These are phyloP conservation scores for Hemitrygon akajei DNA, from an alignment of 2,797 vertebrate genomes.

Conservation along the genomic window DNA sequence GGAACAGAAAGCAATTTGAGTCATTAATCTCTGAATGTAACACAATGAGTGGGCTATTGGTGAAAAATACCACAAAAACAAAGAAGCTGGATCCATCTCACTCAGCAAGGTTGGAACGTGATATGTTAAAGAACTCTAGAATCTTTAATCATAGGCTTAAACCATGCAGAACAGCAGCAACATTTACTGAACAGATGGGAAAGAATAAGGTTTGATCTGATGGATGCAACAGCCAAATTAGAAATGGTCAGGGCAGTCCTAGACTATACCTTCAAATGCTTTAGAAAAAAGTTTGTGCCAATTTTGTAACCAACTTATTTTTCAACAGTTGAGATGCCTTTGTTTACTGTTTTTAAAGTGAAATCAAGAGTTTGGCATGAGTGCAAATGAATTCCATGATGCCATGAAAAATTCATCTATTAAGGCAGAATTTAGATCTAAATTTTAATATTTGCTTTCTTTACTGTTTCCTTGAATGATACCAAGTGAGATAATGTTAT, in stretches of 20 bases:
- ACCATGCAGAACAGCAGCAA: not conserved
- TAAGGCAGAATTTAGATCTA: not conserved
- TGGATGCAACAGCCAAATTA: not conserved
- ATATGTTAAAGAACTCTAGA: not conserved
- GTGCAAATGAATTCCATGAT: not conserved
- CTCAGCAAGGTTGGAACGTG: not conserved
- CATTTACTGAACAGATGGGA: not conserved
- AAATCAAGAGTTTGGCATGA: not conserved
- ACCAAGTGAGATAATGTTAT: not conserved
- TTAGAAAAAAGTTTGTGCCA: not conserved
- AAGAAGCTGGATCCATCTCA: not conserved
- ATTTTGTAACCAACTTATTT: not conserved
- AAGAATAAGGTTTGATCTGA: not conserved
- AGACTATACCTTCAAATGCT: not conserved
- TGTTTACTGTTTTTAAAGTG: not conserved
- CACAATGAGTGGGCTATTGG: not conserved
- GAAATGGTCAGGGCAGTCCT: not conserved
- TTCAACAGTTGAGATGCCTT: not conserved
- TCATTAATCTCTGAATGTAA: not conserved
- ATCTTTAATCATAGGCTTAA: constrained; percentile 20
- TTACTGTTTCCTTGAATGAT: not conserved
- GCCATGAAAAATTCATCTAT: not conserved
- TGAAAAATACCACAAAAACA: not conserved
- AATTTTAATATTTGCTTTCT: not conserved
- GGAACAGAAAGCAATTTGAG: not conserved